These are phyloP conservation scores for Dryococelus australis DNA, from an alignment of 2,888 invertebrate genomes.

Conservation along the genomic window DNA sequence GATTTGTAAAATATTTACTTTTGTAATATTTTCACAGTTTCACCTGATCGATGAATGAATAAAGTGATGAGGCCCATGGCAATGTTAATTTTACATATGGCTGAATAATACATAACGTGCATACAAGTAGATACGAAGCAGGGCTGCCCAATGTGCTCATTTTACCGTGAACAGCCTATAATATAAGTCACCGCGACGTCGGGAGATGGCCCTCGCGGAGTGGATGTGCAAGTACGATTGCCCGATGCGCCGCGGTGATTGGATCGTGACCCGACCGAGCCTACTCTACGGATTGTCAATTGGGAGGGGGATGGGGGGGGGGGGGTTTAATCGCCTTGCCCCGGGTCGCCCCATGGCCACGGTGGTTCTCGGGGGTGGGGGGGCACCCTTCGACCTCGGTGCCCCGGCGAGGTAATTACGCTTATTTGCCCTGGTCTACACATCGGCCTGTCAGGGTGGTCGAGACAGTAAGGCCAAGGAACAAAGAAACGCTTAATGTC, in stretches of 20 bases:
- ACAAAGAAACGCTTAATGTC: too few species aligned
- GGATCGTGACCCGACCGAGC: background rate
- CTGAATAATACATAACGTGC: too few species aligned
- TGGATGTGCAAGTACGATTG: background rate
- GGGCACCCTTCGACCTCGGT: background rate
- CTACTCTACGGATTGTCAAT: too few species aligned
- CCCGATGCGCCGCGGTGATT: background rate
- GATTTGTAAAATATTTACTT: too few species aligned
- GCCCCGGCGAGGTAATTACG: background rate
- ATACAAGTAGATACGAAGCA: too few species aligned
- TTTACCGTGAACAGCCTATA: too few species aligned
- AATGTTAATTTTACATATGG: too few species aligned
- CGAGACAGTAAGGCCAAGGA: background rate
- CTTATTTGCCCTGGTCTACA: background rate
- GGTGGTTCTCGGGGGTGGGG: too few species aligned
- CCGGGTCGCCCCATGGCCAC: background rate
- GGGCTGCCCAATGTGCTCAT: too few species aligned
- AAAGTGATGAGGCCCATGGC: too few species aligned
- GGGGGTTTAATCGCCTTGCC: background rate
- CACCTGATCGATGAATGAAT: too few species aligned
- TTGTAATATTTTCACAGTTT: too few species aligned
- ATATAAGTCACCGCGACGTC: background rate
- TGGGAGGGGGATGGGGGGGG: background rate
- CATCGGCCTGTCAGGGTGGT: background rate
- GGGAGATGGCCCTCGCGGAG: background rate